These are phyloP conservation scores for Hyperopisus bebe DNA, from an alignment of 2,113 vertebrate species.

Conservation along the genomic window DNA sequence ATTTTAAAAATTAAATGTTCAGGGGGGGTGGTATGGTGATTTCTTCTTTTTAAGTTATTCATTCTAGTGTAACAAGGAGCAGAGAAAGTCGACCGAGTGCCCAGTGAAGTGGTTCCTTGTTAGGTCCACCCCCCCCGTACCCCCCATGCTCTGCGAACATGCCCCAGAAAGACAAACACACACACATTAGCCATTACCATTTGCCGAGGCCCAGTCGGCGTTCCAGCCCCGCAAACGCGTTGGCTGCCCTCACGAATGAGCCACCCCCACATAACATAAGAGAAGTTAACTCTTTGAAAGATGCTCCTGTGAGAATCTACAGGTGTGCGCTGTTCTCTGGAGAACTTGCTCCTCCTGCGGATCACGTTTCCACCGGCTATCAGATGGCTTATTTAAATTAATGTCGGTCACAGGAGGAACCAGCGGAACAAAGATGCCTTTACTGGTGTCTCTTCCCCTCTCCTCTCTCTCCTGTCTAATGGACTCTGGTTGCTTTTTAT, in stretches of 20 bases:
- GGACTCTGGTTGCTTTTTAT: constrained; percentile 66
- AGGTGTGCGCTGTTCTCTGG: constrained; percentile 27
- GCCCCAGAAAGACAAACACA: constrained; percentile 22
- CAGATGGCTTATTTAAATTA: constrained; percentile 71
- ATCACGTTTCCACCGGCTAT: constrained; percentile 67
- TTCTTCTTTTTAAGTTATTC: constrained; percentile 1
- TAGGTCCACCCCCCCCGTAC: not conserved
- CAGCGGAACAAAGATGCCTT: constrained; percentile 74
- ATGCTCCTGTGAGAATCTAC: not conserved
- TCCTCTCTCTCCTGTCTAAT: constrained; percentile 67
- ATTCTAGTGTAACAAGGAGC: not conserved
- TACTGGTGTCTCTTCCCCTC: constrained; percentile 58
- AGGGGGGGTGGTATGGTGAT: not conserved
- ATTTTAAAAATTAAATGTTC: not conserved
- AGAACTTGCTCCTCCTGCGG: constrained; percentile 32
- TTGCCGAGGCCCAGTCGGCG: not conserved
- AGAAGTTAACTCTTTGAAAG: constrained; percentile 14
- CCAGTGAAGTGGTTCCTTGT: constrained; percentile 5
- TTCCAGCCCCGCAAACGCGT: not conserved
- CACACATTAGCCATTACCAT: constrained; percentile 1
- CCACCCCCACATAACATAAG: not conserved
- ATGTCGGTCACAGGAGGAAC: constrained; percentile 69
- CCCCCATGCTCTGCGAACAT: not conserved
- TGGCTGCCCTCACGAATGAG: not conserved
- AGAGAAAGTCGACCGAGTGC: not conserved